Evolutionary conservation across 2,888 invertebrate genomes (phyloP), one percentile per base, ranked within the genome.

Genomic region (Ashinkailepas kermadecensis): DNA sequence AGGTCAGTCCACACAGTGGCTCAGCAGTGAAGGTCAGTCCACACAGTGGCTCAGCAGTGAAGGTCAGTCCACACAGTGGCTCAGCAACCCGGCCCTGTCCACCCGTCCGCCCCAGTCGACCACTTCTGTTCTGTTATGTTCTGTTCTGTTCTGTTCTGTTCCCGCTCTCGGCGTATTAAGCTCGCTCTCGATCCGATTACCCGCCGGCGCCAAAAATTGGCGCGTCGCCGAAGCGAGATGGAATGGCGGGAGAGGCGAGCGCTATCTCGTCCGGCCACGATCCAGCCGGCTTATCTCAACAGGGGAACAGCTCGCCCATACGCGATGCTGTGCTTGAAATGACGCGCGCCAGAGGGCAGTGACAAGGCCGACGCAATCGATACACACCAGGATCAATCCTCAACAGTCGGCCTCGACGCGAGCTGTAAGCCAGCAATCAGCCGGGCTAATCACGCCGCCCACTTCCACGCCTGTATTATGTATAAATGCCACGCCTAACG

Each of bases 401-500:
- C 15, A 1, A 11, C 56, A 39, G 56, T 70, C 54, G 65, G 56
- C 0, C 74, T 4, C 15, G 18, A 62, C 39, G 70, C 25, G 12
- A 13, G 70, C 67, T 21, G 64, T 67, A 21, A 23, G 39, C 11
- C 54, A 11, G 21, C 56, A 56, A 74, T 74, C 74, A 74, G 21
- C 8, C 9, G 0, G 10, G 56, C 56, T 21, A 56, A 54, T 74
- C 74, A 74, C 21, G 21, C 21, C 59, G 4, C 74, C 15, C 74
- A 56, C 54, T 9, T 21, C 74, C 54, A 8, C 9, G 15, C 56
- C 9, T 74, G 74, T 13, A 74, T 74, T 23, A 74, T 74, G 74
- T 10, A 74, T 54, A 74, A 74, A 74, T 74, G 74, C 74, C 74
- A 74, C 74, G 74, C 74, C 74, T 74, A 56, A 21, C 74, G 74